Percentiles rank a stretch among this genome's conserved stretches.
Evolutionary conservation across 2,888 invertebrate genomes (phyloP).

Genomic region (Gymnocheta viridis): DNA sequence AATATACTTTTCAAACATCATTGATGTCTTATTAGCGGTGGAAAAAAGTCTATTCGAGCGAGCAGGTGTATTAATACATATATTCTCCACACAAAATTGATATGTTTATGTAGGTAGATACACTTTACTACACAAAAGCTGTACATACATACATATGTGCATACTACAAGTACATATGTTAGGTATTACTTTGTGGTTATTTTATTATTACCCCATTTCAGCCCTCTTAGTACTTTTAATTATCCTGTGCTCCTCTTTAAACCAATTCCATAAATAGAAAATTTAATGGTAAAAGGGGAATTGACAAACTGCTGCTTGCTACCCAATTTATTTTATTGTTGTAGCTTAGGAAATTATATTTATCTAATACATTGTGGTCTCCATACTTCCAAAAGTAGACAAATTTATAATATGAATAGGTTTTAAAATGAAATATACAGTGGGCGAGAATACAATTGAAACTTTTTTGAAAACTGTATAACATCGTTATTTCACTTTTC

Average conservation of each 20-base stretch:
- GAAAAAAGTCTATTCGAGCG: constrained; percentile 8
- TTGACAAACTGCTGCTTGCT: not conserved
- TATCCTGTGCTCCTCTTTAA: not conserved
- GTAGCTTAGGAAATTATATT: not conserved
- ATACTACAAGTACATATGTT: not conserved
- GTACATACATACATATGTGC: not conserved
- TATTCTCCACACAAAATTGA: not conserved
- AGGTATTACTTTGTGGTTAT: not conserved
- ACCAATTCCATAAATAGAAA: not conserved
- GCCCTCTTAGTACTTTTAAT: not conserved
- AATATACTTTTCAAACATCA: constrained; percentile 4
- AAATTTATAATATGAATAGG: too few relatives aligned
- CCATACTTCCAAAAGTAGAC: too few relatives aligned
- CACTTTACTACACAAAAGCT: not conserved
- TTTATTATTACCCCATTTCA: not conserved
- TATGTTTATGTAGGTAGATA: not conserved
- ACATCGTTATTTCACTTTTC: too few relatives aligned
- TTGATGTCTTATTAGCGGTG: not conserved
- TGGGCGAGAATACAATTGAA: too few relatives aligned
- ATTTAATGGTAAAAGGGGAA: constrained; percentile 17
- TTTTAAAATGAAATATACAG: too few relatives aligned
- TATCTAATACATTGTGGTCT: too few relatives aligned
- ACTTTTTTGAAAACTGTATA: too few relatives aligned
- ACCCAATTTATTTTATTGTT: not conserved
- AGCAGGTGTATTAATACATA: constrained; percentile 2